Base-by-base conservation (phyloP, 2,797 vertebrate species). In the Danio aesculapii region DNA sequence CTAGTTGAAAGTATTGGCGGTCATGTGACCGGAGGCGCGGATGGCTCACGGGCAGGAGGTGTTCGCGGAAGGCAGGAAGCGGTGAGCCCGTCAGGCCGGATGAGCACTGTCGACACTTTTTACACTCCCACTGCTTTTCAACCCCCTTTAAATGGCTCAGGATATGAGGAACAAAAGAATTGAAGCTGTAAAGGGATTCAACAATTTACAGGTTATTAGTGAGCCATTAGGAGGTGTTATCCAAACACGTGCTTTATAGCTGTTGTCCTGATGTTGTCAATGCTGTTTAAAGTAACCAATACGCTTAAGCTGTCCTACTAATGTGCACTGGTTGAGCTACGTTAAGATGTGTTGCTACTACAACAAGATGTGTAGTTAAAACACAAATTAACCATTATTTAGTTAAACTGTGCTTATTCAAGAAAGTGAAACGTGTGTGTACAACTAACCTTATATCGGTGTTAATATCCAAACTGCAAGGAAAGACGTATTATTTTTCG, bases 51-150 rank as follows among this genome's bases (percentile, higher is more conserved):
- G 80, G 75, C 75, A 64, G 57, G 59, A 66, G 71, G n/a, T 79
- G 64, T 81, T 49, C 61, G 67, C 68, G 19, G 75, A 77, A 83
- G 73, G 57, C 70, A 82, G 83, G 80, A 84, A 81, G 73, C 39
- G 53, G 47, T 67, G 50, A 72, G 57, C 46, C 50, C 62, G 64
- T 66, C 57, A 53, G 67, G 43, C 66, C 69, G 84, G 81, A 82
- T 69, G 66, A 75, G 53, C 61, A 44, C 46, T 74, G 66, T 55
- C 77, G 62, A 19, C n/a, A 10, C 49, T 64, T 44, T 79, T 76
- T 69, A 76, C 55, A 62, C 73, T 72, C 68, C 61, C 77, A 82
- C 70, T 43, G 12, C 19, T 61, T 64, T 70, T 52, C 17, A 58
- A 58, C 66, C 62, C 41, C 49, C 43, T 46, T 5, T 5, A 59